A percentile compares a stretch with the other conserved stretches of the same genome.
phyloP scores from a whole-genome alignment of 1,140 invertebrate species.

The Anadara kagoshimensis region DNA sequence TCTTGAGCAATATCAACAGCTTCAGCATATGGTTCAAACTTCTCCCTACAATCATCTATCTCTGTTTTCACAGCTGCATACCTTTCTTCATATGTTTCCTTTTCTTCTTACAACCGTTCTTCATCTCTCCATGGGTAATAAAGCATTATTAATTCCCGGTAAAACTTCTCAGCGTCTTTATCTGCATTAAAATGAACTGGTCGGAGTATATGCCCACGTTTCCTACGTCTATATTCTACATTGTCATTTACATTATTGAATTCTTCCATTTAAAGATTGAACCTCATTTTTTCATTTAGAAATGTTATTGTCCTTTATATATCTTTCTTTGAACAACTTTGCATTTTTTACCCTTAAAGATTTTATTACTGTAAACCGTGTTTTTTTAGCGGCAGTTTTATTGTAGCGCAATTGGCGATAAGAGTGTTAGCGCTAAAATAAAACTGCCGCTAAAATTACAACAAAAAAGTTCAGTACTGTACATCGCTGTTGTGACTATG shows the following conservation, averaged over 20 bases:
- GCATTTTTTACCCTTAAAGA: no score
- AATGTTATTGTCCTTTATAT: no score
- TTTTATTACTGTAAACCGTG: no score
- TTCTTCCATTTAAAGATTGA: no score
- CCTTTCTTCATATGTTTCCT: constrained; percentile 5
- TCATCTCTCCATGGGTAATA: constrained; percentile 39
- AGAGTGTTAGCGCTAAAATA: no score
- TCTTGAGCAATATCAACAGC: constrained; percentile 18
- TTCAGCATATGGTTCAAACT: constrained; percentile 9
- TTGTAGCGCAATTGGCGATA: no score
- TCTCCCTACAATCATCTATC: constrained; percentile 15
- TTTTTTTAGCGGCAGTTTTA: no score
- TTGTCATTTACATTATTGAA: background rate
- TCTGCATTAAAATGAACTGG: constrained; percentile 29
- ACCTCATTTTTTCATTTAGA: no score
- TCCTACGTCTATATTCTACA: constrained; percentile 3
- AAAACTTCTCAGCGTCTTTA: constrained; percentile 35
- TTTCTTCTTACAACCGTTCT: constrained; percentile 11
- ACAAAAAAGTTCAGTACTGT: no score
- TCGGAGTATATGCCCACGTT: constrained; percentile 14
- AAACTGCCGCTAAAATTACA: no score
- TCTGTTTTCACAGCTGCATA: background rate
- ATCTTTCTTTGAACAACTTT: no score
- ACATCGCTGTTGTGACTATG: no score
- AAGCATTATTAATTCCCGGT: constrained; percentile 34